phyloP scores from a whole-genome alignment of 2,797 vertebrate species.

The Apogon talboti region DNA sequence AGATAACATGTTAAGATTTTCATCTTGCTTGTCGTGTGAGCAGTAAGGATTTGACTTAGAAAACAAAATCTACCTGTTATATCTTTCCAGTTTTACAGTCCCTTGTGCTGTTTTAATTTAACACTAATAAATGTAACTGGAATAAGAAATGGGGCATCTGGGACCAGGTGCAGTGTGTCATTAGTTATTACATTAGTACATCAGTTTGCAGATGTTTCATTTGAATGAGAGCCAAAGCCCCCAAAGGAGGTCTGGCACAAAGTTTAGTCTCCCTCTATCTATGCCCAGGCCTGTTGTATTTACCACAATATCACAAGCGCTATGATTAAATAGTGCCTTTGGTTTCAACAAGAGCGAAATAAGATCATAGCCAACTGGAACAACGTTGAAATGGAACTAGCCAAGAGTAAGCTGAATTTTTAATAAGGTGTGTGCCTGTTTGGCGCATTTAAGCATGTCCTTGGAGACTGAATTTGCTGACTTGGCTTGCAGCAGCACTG shows the following conservation, averaged over 20 bases:
- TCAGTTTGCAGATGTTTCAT: not conserved
- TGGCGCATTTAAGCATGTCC: not conserved
- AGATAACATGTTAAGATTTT: no score
- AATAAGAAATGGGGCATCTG: not conserved
- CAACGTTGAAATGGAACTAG: not conserved
- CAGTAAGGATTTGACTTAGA: no score
- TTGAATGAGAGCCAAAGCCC: constrained; percentile 1
- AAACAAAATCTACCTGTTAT: no score
- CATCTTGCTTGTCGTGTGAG: no score
- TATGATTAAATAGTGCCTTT: no score
- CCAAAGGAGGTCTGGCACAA: not conserved
- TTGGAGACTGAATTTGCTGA: constrained; percentile 18
- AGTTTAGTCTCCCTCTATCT: not conserved
- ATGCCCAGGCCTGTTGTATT: not conserved
- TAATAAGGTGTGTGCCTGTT: not conserved
- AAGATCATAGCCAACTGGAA: not conserved
- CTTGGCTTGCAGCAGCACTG: constrained; percentile 2
- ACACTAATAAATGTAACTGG: not conserved
- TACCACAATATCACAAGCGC: not conserved
- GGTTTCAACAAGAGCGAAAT: not conserved
- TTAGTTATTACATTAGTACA: not conserved
- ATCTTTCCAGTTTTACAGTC: no score
- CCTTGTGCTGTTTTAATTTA: not conserved
- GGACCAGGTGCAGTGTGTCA: not conserved
- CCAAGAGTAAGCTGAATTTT: not conserved